A percentile compares a stretch with the other conserved stretches of the same genome.
phyloP scores from a whole-genome alignment of 1,140 invertebrate genomes.

The Aphelenchoides fujianensis region DNA sequence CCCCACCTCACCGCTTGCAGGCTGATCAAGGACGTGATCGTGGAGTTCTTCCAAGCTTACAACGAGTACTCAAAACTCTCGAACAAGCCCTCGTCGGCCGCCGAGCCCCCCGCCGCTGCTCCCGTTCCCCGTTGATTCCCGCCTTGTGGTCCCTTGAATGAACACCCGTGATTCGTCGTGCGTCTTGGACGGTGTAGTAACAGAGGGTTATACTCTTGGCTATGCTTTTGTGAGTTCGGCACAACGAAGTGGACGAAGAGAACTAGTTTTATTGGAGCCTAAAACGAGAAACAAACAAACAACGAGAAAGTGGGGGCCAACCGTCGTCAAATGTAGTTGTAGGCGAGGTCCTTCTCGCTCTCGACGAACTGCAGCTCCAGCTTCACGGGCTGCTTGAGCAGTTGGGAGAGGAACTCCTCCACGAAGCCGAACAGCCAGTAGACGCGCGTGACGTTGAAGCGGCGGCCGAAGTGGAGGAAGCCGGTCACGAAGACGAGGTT shows the following conservation, averaged over 20 bases:
- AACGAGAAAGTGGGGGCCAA: too few species aligned
- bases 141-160: too few species aligned
- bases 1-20: background rate
- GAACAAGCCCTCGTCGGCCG: background rate
- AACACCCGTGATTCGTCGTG: too few species aligned
- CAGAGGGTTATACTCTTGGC: too few species aligned
- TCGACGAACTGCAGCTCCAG: constrained; percentile 59
- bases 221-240: too few species aligned
- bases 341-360: constrained; percentile 48
- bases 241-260: too few species aligned
- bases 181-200: too few species aligned
- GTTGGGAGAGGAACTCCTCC: constrained; percentile 56
- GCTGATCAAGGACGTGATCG: background rate
- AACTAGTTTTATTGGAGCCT: too few species aligned
- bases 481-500: constrained; percentile 55
- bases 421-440: constrained; percentile 61
- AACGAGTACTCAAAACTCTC: background rate
- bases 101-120: background rate
- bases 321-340: constrained; percentile 58
- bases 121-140: too few species aligned
- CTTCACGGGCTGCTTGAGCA: constrained; percentile 60
- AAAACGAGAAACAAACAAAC: too few species aligned
- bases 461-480: constrained; percentile 47
- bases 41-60: background rate
- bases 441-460: constrained; percentile 38